These are phyloP conservation scores for Dinothrombium tinctorium DNA, from an alignment of 1,140 invertebrate species.

Conservation along the genomic window DNA sequence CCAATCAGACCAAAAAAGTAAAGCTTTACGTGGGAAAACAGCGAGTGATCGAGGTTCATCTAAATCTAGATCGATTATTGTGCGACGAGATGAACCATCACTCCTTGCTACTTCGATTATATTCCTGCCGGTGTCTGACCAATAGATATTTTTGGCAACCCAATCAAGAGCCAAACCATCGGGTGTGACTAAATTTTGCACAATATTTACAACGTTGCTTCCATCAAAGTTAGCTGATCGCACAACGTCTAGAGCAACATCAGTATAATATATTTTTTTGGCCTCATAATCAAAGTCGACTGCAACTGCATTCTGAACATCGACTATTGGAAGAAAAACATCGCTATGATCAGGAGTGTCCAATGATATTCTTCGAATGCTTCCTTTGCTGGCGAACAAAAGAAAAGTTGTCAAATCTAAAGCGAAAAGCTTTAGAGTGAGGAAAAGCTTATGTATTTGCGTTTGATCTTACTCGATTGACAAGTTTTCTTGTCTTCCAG, in stretches of 20 bases:
- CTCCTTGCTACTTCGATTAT: constrained; percentile 72
- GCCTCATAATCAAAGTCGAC: constrained; percentile 53
- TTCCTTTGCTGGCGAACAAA: constrained; percentile 33
- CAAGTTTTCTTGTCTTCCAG: constrained; percentile 37
- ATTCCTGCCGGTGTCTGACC: constrained; percentile 77
- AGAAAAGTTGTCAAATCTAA: constrained; percentile 54
- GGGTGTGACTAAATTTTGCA: constrained; percentile 70
- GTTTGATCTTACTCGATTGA: constrained; percentile 41
- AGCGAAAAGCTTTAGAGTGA: too few species aligned
- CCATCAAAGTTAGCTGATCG: constrained; percentile 61
- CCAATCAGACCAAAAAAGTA: constrained; percentile 84
- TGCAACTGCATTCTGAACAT: constrained; percentile 48
- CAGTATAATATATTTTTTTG: constrained; percentile 53
- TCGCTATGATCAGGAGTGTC: constrained; percentile 35
- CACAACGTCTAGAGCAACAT: constrained; percentile 36
- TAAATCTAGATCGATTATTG: constrained; percentile 58
- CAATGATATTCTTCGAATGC: constrained; percentile 24
- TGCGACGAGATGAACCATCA: constrained; percentile 53
- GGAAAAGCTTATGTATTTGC: too few species aligned
- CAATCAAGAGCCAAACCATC: constrained; percentile 93
- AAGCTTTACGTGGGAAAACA: constrained; percentile 67
- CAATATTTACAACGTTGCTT: constrained; percentile 34
- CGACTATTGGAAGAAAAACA: not conserved
- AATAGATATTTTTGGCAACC: constrained; percentile 81
- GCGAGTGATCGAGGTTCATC: constrained; percentile 61